Base-by-base conservation (phyloP, 2,113 vertebrate species). In the Megaceryle torquata region DNA sequence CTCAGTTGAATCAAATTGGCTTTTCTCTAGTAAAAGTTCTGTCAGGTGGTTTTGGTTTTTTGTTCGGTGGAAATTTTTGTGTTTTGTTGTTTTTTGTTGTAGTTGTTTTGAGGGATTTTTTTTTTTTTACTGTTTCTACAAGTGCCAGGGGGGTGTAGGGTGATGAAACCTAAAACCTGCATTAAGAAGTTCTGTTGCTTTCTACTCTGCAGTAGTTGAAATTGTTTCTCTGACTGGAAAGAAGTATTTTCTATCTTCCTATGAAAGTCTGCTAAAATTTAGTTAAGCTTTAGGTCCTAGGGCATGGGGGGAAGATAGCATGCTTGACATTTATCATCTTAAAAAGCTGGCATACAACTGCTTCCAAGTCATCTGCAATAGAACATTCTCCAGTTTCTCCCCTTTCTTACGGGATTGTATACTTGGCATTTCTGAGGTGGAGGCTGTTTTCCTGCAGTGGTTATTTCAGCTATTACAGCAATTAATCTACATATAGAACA, bases 121-220 rank as follows among this genome's bases (percentile, higher is more conserved):
- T 8, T 63, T 74, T 48, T 77, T 72, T 26, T 54, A 31, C 6
- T 44, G 7, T 50, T 88, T 71, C 7, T 17, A 76, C 18, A 19
- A 71, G 26, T 37, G 6, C 12, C 15, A 7, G 5, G 13, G 7
- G 16, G 7, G 11, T 16, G 6, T 15, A 35, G 28, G 7, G 26
- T 44, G 9, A 25, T 51, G 48, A 39, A 44, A 65, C 24, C 19
- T 43, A 35, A 56, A 6, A 10, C 33, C 17, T 0, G 0, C 15
- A 29, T 67, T 82, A 33, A 71, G 33, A 33, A 71, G 33, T 88
- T 82, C 33, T 81, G 51, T 67, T 60, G 25, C 48, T 82, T 78
- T 77, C 13, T 82, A 11, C 24, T 68, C 8, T 61, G 59, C 16
- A 17, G 31, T 26, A 26, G 14, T 14, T 75, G 39, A 65, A 71